Conservation (phyloP, 1,140 invertebrate species). For the Heliothis subflexa region DNA sequence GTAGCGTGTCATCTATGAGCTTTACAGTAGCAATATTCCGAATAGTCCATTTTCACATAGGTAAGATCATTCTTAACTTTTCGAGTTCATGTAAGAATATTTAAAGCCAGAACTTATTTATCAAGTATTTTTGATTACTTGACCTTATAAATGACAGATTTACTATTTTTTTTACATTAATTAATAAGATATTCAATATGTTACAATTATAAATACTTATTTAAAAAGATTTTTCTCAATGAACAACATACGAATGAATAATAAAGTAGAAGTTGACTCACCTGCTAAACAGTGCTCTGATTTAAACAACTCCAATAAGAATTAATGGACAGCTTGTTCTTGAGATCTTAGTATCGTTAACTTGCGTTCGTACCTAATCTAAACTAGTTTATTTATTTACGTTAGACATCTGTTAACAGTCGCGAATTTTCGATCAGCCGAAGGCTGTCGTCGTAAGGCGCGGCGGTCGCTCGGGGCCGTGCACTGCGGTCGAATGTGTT, state of each 20-base stretch:
- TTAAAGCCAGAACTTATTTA: too few relatives aligned
- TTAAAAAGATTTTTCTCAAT: background rate
- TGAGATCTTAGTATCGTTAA: background rate
- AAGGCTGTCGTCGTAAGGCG: conserved; percentile 73
- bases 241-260: background rate
- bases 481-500: conserved; percentile 81
- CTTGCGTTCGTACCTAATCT: conserved; percentile 6
- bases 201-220: too few relatives aligned
- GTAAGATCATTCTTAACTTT: too few relatives aligned
- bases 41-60: too few relatives aligned
- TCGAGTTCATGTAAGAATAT: too few relatives aligned
- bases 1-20: too few relatives aligned
- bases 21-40: too few relatives aligned
- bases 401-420: conserved; percentile 57
- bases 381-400: conserved; percentile 57
- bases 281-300: conserved; percentile 41
- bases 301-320: conserved; percentile 40
- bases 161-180: too few relatives aligned
- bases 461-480: conserved; percentile 75
- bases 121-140: too few relatives aligned
- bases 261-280: conserved; percentile 38
- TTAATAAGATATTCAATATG: too few relatives aligned
- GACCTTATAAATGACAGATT: too few relatives aligned
- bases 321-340: background rate
- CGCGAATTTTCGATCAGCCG: conserved; percentile 73